Percentiles rank a stretch among this genome's conserved stretches.
Evolutionary conservation across 2,888 invertebrate species (phyloP).

Genomic region (Suillia variegata): DNA sequence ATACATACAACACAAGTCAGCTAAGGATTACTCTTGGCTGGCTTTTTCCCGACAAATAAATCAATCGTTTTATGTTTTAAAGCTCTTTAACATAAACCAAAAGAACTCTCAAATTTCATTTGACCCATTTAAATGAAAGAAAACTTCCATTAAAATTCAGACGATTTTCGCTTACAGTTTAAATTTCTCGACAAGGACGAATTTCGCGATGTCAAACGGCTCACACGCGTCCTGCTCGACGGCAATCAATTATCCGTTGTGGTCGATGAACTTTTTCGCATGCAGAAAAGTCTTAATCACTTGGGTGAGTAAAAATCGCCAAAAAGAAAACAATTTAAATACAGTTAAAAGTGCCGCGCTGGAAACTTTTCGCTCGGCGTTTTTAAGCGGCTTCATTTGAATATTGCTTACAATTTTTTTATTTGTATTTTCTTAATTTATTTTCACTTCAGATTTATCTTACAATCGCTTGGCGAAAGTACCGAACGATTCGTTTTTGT

Average conservation of each 20-base stretch:
- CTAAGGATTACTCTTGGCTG: too few species aligned
- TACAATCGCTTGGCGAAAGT: slow-evolving; percentile 77
- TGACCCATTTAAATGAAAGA: too few species aligned
- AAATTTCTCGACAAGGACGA: slow-evolving; percentile 77
- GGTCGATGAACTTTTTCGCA: slow-evolving; percentile 71
- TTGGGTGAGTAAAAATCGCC: slow-evolving; percentile 49
- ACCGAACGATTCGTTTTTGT: slow-evolving; percentile 74
- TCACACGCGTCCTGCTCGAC: slow-evolving; percentile 71
- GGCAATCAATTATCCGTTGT: slow-evolving; percentile 79
- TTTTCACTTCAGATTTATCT: slow-evolving; percentile 63
- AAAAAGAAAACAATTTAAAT: slow-evolving; percentile 24
- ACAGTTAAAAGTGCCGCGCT: slow-evolving; percentile 11
- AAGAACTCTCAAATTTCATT: too few species aligned
- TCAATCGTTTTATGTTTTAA: too few species aligned
- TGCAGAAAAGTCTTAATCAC: slow-evolving; percentile 58
- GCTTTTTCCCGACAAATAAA: too few species aligned
- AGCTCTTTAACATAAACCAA: too few species aligned
- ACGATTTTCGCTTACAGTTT: slow-evolving; percentile 60
- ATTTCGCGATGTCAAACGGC: slow-evolving; percentile 70
- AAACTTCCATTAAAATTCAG: too few species aligned
- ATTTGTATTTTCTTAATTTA: not conserved
- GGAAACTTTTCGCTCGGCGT: not conserved
- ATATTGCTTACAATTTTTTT: not conserved
- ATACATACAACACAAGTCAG: too few species aligned
- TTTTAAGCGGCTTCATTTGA: not conserved